A percentile compares a stretch with the other conserved stretches of the same genome.
Conservation (phyloP, 2,888 invertebrate genomes). For the Caenorhabditis macrosperma region DNA sequence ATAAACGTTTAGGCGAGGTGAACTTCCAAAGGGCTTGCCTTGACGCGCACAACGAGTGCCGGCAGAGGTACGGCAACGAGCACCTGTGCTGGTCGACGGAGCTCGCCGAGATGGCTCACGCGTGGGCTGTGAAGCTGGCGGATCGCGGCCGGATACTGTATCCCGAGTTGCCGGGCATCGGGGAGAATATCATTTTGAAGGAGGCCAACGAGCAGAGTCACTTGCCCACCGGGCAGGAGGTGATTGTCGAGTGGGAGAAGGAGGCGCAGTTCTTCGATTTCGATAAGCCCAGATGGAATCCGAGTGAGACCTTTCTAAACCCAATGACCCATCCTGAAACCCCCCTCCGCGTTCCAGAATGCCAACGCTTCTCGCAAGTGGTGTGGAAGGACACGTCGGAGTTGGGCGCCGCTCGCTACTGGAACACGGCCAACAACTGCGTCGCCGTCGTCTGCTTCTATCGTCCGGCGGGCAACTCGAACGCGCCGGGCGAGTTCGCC, state of each 20-base stretch:
- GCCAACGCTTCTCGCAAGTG: slow-evolving; percentile 79
- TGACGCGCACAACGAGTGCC: slow-evolving; percentile 77
- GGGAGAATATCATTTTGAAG: slow-evolving; percentile 77
- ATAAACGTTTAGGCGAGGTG: slow-evolving; percentile 73
- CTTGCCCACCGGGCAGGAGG: slow-evolving; percentile 78
- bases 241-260: slow-evolving; percentile 76
- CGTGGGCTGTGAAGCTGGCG: slow-evolving; percentile 79
- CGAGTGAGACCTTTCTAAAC: slow-evolving; percentile 64
- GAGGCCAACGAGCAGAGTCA: slow-evolving; percentile 73
- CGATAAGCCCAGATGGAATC: slow-evolving; percentile 75
- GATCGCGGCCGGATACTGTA: slow-evolving; percentile 78
- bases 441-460: slow-evolving; percentile 80
- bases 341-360: slow-evolving; percentile 68
- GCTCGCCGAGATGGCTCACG: slow-evolving; percentile 78
- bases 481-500: slow-evolving; percentile 78
- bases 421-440: slow-evolving; percentile 78
- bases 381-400: slow-evolving; percentile 77
- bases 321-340: neutral
- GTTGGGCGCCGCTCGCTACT: slow-evolving; percentile 71
- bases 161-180: slow-evolving; percentile 79
- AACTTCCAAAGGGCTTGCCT: slow-evolving; percentile 79
- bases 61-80: slow-evolving; percentile 72
- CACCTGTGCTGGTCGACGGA: slow-evolving; percentile 77
- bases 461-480: slow-evolving; percentile 78
- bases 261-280: slow-evolving; percentile 78